These are phyloP conservation scores for Brachionichthys hirsutus DNA, from an alignment of 2,113 vertebrate genomes.

Conservation along the genomic window DNA sequence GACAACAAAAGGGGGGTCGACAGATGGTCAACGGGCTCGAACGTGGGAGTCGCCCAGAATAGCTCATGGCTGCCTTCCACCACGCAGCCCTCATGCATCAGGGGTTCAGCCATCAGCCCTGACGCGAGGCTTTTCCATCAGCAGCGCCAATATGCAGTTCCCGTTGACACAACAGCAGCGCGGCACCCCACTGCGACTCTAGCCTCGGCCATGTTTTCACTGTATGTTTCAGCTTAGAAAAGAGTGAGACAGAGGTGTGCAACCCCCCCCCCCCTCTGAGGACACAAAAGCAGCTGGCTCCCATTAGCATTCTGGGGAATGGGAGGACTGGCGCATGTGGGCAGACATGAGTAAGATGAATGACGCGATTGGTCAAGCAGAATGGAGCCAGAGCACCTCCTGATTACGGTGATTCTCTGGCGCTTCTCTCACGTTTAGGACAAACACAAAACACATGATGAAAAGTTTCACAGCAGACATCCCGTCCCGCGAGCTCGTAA, in stretches of 20 bases:
- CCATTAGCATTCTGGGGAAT: conserved; percentile 71
- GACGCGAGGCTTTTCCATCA: conserved; percentile 63
- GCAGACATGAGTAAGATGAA: conserved; percentile 72
- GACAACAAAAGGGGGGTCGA: conserved; percentile 40
- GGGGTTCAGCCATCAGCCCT: conserved; percentile 48
- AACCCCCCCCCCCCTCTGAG: conserved; percentile 32
- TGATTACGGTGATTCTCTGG: conserved; percentile 62
- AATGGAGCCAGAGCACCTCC: conserved; percentile 43
- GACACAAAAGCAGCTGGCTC: conserved; percentile 76
- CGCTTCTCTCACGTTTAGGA: conserved; percentile 27
- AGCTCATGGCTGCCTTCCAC: conserved; percentile 37
- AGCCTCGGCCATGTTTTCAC: conserved; percentile 40
- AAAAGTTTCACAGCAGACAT: conserved; percentile 19
- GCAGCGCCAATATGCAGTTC: conserved; percentile 43
- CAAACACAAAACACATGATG: conserved; percentile 30
- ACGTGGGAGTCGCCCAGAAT: conserved; percentile 49
- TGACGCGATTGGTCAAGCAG: conserved; percentile 55
- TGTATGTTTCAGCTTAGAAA: conserved; percentile 41
- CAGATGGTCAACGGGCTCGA: conserved; percentile 37
- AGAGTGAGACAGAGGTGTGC: conserved; percentile 3
- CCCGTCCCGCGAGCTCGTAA: conserved; percentile 22
- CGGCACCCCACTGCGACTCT: conserved; percentile 48
- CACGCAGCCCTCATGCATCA: conserved; percentile 37
- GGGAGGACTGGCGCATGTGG: conserved; percentile 59
- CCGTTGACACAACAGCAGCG: conserved; percentile 61